Conservation (phyloP, 2,113 vertebrate genomes). For the Physeter macrocephalus region DNA sequence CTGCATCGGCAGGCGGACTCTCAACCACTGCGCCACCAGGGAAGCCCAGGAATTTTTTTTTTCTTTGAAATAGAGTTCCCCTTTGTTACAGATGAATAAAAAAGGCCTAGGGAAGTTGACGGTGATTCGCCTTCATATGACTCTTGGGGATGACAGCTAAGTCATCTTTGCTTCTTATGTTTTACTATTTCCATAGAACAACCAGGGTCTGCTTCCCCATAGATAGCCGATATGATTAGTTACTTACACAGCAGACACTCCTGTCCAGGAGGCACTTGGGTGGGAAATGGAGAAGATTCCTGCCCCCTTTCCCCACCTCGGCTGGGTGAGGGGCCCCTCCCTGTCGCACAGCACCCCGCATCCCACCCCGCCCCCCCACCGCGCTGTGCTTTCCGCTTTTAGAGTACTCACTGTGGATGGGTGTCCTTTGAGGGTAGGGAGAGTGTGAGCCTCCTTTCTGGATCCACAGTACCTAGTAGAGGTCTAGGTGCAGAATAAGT, state of each 20-base stretch:
- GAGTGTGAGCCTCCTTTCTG: neutral
- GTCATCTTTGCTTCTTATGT: neutral
- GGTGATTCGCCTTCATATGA: neutral
- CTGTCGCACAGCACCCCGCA: neutral
- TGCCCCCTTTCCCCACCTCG: too few relatives aligned
- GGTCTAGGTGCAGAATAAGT: neutral
- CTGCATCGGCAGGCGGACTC: too few relatives aligned
- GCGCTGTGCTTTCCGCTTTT: neutral
- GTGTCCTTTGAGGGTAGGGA: neutral
- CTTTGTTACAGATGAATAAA: neutral
- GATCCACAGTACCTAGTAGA: neutral
- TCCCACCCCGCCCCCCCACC: too few relatives aligned
- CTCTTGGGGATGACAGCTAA: neutral
- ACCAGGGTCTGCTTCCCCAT: neutral
- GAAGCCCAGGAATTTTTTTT: too few relatives aligned
- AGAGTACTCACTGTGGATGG: neutral
- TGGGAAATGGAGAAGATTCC: neutral
- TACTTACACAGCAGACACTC: neutral
- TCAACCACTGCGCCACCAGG: too few relatives aligned
- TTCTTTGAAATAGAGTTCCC: neutral
- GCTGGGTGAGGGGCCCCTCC: neutral
- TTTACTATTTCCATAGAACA: neutral
- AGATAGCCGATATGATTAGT: neutral
- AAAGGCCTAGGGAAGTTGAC: neutral
- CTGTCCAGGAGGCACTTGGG: neutral